Evolutionary conservation across 1,140 invertebrate genomes (phyloP).

Genomic region (Potamilus streckersoni): DNA sequence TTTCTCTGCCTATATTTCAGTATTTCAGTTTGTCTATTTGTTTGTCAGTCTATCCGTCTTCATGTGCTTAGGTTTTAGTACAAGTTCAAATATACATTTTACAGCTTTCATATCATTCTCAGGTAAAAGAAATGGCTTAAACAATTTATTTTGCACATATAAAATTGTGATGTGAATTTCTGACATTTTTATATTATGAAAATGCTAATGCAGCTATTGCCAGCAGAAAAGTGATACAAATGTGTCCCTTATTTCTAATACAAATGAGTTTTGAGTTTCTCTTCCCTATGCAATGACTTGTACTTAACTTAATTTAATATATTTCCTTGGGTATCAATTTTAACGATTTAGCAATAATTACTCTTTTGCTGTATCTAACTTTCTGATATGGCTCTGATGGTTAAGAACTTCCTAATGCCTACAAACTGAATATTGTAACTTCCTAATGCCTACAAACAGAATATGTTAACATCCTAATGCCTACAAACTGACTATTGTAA

Average conservation of each 20-base stretch:
- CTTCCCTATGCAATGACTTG: too few relatives aligned
- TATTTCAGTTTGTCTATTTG: conserved; percentile 12
- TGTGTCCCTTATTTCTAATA: not conserved
- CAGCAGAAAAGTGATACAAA: not conserved
- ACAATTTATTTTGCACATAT: not conserved
- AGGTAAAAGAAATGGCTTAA: not conserved
- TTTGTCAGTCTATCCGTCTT: not conserved
- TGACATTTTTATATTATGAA: not conserved
- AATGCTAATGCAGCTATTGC: not conserved
- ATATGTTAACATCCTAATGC: too few relatives aligned
- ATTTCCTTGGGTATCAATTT: too few relatives aligned
- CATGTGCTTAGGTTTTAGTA: not conserved
- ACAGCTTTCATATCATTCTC: not conserved
- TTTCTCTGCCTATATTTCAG: conserved; percentile 15
- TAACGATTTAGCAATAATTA: too few relatives aligned
- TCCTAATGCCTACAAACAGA: too few relatives aligned
- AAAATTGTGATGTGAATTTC: not conserved
- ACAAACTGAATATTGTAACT: too few relatives aligned
- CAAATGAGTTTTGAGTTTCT: too few relatives aligned
- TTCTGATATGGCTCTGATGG: too few relatives aligned
- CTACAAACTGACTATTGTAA: too few relatives aligned
- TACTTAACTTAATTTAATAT: too few relatives aligned
- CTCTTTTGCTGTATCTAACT: too few relatives aligned
- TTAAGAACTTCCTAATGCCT: too few relatives aligned
- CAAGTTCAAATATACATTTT: not conserved